Percentiles rank a stretch among this genome's conserved stretches.
Evolutionary conservation across 2,113 vertebrate species (phyloP).

Genomic region (Rhea americana): DNA sequence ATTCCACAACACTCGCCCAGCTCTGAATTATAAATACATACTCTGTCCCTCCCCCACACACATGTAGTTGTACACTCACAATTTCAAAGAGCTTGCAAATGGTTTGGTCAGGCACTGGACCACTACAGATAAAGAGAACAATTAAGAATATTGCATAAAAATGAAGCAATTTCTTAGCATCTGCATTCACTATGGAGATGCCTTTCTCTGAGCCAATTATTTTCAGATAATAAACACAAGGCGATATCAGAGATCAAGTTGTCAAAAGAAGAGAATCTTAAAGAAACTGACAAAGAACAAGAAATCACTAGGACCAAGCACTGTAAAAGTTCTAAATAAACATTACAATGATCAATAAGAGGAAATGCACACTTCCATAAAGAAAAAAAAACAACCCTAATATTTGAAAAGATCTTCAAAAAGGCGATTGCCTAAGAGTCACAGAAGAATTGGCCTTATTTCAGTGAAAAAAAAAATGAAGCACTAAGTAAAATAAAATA

Average conservation of each 20-base stretch:
- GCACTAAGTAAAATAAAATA: background rate
- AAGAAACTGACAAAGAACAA: constrained; percentile 13
- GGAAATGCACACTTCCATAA: background rate
- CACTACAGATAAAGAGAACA: constrained; percentile 64
- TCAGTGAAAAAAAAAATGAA: background rate
- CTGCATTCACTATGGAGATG: constrained; percentile 57
- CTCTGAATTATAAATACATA: constrained; percentile 17
- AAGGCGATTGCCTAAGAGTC: background rate
- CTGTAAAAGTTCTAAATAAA: constrained; percentile 37
- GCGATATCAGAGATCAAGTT: constrained; percentile 52
- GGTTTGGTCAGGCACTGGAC: constrained; percentile 60
- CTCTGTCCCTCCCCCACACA: background rate
- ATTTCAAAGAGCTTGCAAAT: constrained; percentile 64
- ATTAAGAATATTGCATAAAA: constrained; percentile 67
- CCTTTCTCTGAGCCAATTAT: constrained; percentile 51
- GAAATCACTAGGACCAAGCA: background rate
- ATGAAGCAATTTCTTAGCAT: constrained; percentile 63
- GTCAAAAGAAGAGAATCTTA: constrained; percentile 38
- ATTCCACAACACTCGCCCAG: background rate
- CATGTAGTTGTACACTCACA: background rate
- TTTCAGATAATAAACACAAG: constrained; percentile 64
- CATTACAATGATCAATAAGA: background rate
- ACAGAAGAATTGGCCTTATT: background rate
- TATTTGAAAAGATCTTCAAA: background rate
- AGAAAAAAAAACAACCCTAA: background rate